phyloP scores from a whole-genome alignment of 2,888 invertebrate species.

The Caenorhabditis angaria region DNA sequence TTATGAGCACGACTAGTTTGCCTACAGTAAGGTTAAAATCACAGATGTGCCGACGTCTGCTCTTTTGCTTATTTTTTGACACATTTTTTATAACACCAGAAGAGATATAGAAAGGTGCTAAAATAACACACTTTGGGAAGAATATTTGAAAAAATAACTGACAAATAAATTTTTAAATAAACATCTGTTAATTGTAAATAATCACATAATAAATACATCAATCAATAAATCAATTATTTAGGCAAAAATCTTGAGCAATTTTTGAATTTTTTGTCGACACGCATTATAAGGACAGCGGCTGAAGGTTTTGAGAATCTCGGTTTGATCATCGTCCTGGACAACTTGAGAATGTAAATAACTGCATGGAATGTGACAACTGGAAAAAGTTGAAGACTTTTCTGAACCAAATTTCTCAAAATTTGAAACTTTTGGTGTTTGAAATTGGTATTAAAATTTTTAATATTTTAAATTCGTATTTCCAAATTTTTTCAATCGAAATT shows the following conservation, averaged over 20 bases:
- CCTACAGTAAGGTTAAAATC: too few relatives aligned
- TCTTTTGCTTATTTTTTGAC: too few relatives aligned
- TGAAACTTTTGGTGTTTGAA: too few relatives aligned
- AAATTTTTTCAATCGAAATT: too few relatives aligned
- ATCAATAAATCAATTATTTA: neutral
- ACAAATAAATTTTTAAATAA: neutral
- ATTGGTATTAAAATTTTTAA: neutral
- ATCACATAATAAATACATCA: neutral
- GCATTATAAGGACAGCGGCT: neutral
- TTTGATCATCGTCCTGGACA: neutral
- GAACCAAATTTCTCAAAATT: neutral
- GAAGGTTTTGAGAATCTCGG: neutral
- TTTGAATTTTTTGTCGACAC: slow-evolving; percentile 1
- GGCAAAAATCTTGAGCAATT: neutral
- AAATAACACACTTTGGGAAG: neutral
- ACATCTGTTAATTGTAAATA: neutral
- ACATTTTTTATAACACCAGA: too few relatives aligned
- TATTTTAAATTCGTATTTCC: neutral
- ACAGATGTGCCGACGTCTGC: too few relatives aligned
- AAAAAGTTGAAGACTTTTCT: neutral
- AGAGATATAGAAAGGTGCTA: neutral
- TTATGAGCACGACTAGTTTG: too few relatives aligned
- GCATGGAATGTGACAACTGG: slow-evolving; percentile 9
- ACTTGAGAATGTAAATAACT: neutral
- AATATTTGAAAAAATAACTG: neutral